Evolutionary conservation across 2,113 vertebrate species (phyloP), one percentile per base, ranked within the genome.

Genomic region (Climacteris rufus): DNA sequence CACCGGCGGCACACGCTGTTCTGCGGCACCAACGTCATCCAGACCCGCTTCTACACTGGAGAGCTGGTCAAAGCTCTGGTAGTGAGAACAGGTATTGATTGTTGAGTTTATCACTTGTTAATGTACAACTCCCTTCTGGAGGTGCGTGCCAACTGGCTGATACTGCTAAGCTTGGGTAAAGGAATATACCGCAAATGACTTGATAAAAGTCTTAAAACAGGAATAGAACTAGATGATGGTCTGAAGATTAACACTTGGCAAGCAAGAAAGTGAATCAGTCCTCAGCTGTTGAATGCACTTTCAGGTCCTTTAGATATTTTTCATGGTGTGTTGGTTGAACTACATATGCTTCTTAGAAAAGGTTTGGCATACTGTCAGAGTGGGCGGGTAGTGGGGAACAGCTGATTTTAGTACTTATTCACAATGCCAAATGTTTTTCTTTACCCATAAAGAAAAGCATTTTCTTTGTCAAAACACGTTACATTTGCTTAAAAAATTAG

Each of bases 1-100:
- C 98, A 99, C 78, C 99, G 98, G 87, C 98, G 99, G 68, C 99
- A 99, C 95, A 99, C 99, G 1, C 98, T 99, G 71, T 99, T 99
- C 97, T 99, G 99, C 94, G 99, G 99, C 89, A 99, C 99, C 52
- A 97, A 98, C 7, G 98, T 99, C 87, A 99, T 99, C 78, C 99
- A 99, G 96, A 99, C 99, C 30, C 99, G 99, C 24, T 99, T 99
- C 98, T 99, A 99, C 95, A 98, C 99, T 20, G 99, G 99, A 60
- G 99, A 99, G 69, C 95, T 99, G 72, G 99, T 99, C 96, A 99
- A 99, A 96, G 99, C 99, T 72, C 97, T 99, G 60, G 99, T 99
- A 40, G 98, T 99, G 85, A 97, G 99, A 88, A 99, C 99, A 98
- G 99, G 99, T 99, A 97, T 52, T 1, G 4, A 44, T 61, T 37